A percentile compares a stretch with the other conserved stretches of the same genome.
Evolutionary conservation across 2,113 vertebrate species (phyloP).

Genomic region (Chionomys nivalis): DNA sequence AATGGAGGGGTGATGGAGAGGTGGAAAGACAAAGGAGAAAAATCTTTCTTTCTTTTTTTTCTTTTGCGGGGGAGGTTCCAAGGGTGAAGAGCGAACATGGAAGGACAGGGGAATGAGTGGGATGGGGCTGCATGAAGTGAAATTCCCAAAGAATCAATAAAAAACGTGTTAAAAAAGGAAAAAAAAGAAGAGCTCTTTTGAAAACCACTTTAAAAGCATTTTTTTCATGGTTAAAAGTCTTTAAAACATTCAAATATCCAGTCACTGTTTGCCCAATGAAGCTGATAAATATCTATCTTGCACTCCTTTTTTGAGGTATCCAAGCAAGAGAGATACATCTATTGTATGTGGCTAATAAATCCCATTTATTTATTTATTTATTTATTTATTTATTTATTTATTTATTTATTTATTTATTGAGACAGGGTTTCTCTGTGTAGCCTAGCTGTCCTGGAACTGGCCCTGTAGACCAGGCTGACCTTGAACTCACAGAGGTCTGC

Average conservation of each 20-base stretch:
- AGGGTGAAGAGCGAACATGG: no score
- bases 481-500: background rate
- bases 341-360: background rate
- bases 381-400: no score
- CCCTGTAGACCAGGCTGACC: background rate
- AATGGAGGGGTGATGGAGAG: no score
- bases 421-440: background rate
- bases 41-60: no score
- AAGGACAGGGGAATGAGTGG: no score
- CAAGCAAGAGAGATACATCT: background rate
- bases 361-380: background rate
- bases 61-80: no score
- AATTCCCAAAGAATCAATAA: no score
- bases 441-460: background rate
- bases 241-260: slow-evolving; percentile 1
- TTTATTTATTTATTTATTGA: background rate
- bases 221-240: slow-evolving; percentile 1
- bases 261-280: background rate
- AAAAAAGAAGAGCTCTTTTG: background rate
- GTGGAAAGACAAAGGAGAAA: no score
- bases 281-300: background rate
- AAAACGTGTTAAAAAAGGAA: no score
- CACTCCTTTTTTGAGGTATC: background rate
- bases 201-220: background rate
- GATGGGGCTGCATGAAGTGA: no score